A percentile compares a stretch with the other conserved stretches of the same genome.
phyloP scores from a whole-genome alignment of 1,140 invertebrate genomes.

The Mizuhopecten yessoensis region DNA sequence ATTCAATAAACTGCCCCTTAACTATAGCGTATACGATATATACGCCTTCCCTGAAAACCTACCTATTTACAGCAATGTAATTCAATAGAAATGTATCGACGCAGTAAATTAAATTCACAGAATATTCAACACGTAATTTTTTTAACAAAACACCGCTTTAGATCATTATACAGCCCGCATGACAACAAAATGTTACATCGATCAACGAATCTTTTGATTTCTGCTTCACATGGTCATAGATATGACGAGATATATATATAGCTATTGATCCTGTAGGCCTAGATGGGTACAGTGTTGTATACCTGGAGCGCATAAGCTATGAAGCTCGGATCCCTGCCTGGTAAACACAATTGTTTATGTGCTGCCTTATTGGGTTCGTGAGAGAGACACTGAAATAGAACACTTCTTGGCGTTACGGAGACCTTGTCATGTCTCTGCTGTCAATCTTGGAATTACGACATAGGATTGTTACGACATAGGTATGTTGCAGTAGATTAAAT shows the following conservation, averaged over 20 bases:
- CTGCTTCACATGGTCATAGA: conserved; percentile 16
- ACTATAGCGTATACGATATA: not conserved
- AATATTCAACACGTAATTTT: not conserved
- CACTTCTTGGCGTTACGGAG: not conserved
- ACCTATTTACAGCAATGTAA: not conserved
- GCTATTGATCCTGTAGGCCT: not conserved
- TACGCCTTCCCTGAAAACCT: not conserved
- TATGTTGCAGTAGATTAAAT: too few relatives aligned
- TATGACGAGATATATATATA: not conserved
- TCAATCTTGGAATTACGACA: not conserved
- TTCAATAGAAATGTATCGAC: not conserved
- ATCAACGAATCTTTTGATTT: conserved; percentile 16
- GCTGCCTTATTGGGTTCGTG: not conserved
- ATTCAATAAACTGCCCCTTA: not conserved
- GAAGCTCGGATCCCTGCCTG: not conserved
- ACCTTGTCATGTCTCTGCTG: not conserved
- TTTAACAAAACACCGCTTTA: conserved; percentile 5
- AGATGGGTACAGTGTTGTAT: not conserved
- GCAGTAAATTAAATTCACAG: conserved; percentile 17
- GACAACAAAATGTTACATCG: not conserved
- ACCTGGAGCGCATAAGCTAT: not conserved
- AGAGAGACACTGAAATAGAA: not conserved
- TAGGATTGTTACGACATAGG: not conserved
- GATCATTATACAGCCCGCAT: conserved; percentile 4
- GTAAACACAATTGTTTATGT: not conserved